Evolutionary conservation across 1,140 invertebrate genomes (phyloP), one percentile per base, ranked within the genome.

Genomic region (Nasonia vitripennis): DNA sequence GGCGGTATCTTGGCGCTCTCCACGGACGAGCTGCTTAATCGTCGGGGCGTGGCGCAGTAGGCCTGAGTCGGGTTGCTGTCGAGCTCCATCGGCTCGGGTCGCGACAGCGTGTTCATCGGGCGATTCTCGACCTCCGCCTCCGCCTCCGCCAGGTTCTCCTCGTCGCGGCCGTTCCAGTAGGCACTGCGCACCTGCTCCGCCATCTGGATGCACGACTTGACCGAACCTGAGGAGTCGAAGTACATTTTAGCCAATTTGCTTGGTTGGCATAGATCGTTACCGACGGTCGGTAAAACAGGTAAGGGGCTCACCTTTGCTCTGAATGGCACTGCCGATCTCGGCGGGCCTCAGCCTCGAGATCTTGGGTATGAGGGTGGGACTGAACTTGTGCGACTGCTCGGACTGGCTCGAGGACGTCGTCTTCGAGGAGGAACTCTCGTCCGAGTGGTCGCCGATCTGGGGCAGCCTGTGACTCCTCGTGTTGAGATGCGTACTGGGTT

Each of bases 361-460:
- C 92, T 95, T 96, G 4, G 95, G 95, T 87, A 96, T 95, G 6
- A 96, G 91, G 85, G 94, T 94, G 41, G 94, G 92, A 27, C 93
- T 94, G 87, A 95, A 88, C 79, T 90, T 92, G 9, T 34, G 34
- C 23, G 89, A 87, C 51, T 89, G 88, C 1, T 87, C 67, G 9
- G 80, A 71, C 51, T 83, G 87, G 84, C 55, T 87, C 88, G 71
- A 86, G 20, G 89, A 88, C 1, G 87, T 80, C 74, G 87, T 88
- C 70, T 88, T 83, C 31, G 87, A 86, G 51, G 87, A 87, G 48
- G 83, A 78, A 67, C 74, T 87, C 67, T 79, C 78, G 78, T 86
- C 82, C 45, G 85, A 86, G 45, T 77, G 81, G 23, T 71, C 51
- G 31, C 41, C 78, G 20, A 79, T 51, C 9, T 81, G 75, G 1